Percentiles rank a stretch among this genome's conserved stretches.
These are phyloP conservation scores for Megalops cyprinoides DNA, from an alignment of 2,797 vertebrate genomes.

Conservation along the genomic window DNA sequence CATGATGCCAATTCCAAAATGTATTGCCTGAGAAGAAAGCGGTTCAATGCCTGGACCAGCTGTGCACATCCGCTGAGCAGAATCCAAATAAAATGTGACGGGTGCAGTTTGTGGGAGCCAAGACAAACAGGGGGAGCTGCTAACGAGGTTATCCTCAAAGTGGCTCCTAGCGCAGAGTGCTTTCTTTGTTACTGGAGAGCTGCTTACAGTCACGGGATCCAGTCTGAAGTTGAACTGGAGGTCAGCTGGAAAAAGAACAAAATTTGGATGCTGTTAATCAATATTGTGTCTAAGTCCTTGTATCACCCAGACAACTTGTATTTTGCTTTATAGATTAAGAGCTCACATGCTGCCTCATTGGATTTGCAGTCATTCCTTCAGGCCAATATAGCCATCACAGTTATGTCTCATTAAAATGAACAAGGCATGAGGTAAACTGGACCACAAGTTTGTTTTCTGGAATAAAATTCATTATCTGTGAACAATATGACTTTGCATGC, in stretches of 20 bases:
- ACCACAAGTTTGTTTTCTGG: too few species aligned
- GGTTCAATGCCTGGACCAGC: neutral
- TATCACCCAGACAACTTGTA: neutral
- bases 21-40: neutral
- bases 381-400: too few species aligned
- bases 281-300: neutral
- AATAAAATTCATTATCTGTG: too few species aligned
- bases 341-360: neutral
- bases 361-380: neutral
- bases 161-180: neutral
- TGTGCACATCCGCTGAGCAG: neutral
- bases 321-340: neutral
- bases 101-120: neutral
- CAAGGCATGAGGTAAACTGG: too few species aligned
- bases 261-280: neutral
- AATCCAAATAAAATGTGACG: conserved; percentile 10
- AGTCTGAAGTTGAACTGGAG: neutral
- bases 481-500: too few species aligned
- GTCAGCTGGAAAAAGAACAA: neutral
- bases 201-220: neutral
- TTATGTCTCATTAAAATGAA: too few species aligned
- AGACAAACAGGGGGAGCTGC: neutral
- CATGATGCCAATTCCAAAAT: neutral
- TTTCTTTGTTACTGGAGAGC: neutral
- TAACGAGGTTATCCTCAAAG: neutral